Evolutionary conservation across 2,797 vertebrate species (phyloP), one percentile per base, ranked within the genome.

Genomic region (Mormyrus hasselquistii): DNA sequence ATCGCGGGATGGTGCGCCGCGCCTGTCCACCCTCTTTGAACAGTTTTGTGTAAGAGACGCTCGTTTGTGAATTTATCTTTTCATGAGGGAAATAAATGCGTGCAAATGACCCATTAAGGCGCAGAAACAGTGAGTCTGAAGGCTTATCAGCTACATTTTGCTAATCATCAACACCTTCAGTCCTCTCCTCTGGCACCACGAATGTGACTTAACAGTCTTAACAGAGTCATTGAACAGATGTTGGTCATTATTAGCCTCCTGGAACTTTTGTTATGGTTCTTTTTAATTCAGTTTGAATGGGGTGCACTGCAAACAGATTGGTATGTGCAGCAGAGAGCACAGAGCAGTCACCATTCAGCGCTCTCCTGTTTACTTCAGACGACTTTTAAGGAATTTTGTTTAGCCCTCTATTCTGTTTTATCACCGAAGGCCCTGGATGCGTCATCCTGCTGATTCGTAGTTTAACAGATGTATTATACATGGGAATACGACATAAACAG

Each of bases 131-230:
- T 69, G 62, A 29, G 25, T 69, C 62, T 41, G 29, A 38, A 19
- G 14, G 69, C 14, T 41, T 1, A 41, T 76, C 88, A 2, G 22
- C 4, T 41, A 52, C 52, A 34, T 69, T 89, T 62, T 16, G 38
- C 84, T 91, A 73, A 76, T 65, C 88, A 59, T 9, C 38, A 12
- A 44, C 88, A 89, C 65, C 59, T 84, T 87, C 8, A 14, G 34
- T 47, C 44, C 1, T 89, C 88, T 90, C 83, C 82, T 85, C 86
- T 59, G 19, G 76, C 89, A 29, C 41, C 53, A 52, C 41, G 79
- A 90, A 90, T 90, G 38, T 87, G 89, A 89, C 92, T 92, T 89
- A 88, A 92, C 52, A 69, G 90, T 91, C 89, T 84, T 89, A 88
- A 57, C 79, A 49, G 19, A 22, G 90, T 88, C 65, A 3, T 86